Percentiles rank a stretch among this genome's conserved stretches.
phyloP scores from a whole-genome alignment of 2,113 vertebrate species.

The Crotophaga sulcirostris region DNA sequence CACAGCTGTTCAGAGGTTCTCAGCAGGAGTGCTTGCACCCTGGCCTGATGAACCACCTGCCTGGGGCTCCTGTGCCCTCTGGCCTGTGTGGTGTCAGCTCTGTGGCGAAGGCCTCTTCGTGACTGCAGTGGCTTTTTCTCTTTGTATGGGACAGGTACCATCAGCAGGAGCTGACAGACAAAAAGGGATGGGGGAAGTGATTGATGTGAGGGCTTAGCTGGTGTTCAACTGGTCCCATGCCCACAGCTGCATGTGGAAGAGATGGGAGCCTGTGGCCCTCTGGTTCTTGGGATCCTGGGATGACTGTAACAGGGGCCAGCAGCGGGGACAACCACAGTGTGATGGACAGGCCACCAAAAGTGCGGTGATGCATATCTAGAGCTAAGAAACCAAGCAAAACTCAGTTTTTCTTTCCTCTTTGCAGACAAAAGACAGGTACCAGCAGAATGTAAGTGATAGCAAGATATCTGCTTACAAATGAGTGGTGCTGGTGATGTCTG shows the following conservation, averaged over 20 bases:
- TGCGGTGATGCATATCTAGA: neutral
- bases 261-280: neutral
- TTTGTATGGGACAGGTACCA: neutral
- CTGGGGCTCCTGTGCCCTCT: neutral
- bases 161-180: neutral
- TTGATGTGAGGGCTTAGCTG: neutral
- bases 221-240: fast-evolving
- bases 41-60: neutral
- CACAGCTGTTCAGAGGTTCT: fast-evolving
- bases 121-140: neutral
- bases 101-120: neutral
- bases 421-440: neutral
- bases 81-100: neutral
- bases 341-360: neutral
- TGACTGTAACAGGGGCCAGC: neutral
- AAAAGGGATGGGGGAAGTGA: neutral
- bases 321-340: neutral
- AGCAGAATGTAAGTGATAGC: neutral
- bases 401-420: neutral
- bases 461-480: neutral
- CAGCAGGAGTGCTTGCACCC: fast-evolving
- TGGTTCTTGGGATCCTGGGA: neutral
- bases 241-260: neutral
- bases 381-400: neutral
- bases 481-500: neutral